phyloP scores from a whole-genome alignment of 2,113 vertebrate genomes.

The Verasper variegatus region DNA sequence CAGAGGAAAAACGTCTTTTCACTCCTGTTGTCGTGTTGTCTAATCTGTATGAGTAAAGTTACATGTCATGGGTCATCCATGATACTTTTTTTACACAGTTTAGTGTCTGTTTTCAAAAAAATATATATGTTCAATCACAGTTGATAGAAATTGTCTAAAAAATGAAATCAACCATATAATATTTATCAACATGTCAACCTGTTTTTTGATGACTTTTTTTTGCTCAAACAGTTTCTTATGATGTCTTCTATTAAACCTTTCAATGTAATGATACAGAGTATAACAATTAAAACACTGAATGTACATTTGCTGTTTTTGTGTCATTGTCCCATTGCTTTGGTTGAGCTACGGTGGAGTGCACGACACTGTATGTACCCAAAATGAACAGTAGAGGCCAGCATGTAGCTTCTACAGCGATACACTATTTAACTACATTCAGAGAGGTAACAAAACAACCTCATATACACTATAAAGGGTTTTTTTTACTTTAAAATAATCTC shows the following conservation, averaged over 20 bases:
- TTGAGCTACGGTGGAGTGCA: background rate
- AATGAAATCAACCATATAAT: background rate
- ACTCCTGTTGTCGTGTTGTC: background rate
- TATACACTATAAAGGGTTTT: background rate
- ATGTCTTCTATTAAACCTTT: conserved; percentile 28
- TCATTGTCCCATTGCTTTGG: background rate
- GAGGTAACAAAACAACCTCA: conserved; percentile 1
- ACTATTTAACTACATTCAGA: background rate
- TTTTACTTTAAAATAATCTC: background rate
- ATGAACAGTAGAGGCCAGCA: conserved; percentile 64
- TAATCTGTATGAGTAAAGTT: conserved; percentile 10
- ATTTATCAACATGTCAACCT: background rate
- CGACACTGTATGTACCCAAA: conserved; percentile 21
- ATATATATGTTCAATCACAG: background rate
- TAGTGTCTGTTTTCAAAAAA: conserved; percentile 14
- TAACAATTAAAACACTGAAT: conserved; percentile 63
- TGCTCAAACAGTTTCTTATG: conserved; percentile 18
- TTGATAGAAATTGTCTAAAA: conserved; percentile 12
- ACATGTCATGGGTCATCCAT: conserved; percentile 25
- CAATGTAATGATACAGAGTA: conserved; percentile 13
- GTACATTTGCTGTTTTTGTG: conserved; percentile 1
- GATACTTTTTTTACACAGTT: conserved; percentile 30
- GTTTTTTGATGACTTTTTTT: background rate
- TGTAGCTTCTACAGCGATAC: conserved; percentile 6
- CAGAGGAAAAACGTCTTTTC: background rate